phyloP scores from a whole-genome alignment of 2,113 vertebrate genomes.

The Phylloscopus whistleri region DNA sequence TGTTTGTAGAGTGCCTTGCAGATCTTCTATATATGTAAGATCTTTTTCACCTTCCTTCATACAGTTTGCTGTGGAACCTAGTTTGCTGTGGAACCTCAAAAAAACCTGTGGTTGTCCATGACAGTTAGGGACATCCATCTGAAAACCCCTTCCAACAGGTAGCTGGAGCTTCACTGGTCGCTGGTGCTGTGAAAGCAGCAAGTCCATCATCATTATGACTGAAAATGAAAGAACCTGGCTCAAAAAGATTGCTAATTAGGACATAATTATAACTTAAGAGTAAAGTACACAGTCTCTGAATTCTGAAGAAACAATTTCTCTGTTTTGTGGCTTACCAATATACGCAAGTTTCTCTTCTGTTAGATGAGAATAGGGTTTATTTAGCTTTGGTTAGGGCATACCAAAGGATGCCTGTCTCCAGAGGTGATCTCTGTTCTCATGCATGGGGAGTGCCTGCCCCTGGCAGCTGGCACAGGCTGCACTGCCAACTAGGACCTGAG shows the following conservation, averaged over 20 bases:
- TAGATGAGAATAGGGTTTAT: not conserved
- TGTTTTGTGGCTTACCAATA: not conserved
- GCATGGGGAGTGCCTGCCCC: not conserved
- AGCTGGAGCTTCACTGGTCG: not conserved
- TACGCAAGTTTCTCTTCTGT: accelerated
- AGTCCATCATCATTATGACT: not conserved
- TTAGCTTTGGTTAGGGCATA: not conserved
- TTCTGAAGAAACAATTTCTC: not conserved
- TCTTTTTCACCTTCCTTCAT: not conserved
- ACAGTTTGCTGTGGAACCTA: not conserved
- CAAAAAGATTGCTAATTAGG: not conserved
- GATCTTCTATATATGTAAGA: not conserved
- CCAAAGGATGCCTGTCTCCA: not conserved
- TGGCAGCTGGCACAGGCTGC: not conserved
- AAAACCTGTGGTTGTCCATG: not conserved
- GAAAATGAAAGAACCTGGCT: not conserved
- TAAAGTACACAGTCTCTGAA: not conserved
- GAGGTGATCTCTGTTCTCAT: not conserved
- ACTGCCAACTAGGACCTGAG: not conserved
- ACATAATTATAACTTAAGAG: not conserved
- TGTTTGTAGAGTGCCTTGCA: not conserved
- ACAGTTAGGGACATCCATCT: not conserved
- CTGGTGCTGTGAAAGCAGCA: not conserved
- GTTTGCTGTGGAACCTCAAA: not conserved
- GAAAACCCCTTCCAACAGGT: not conserved